Base-by-base conservation (phyloP, 2,113 vertebrate genomes). In the Ginglymostoma cirratum region DNA sequence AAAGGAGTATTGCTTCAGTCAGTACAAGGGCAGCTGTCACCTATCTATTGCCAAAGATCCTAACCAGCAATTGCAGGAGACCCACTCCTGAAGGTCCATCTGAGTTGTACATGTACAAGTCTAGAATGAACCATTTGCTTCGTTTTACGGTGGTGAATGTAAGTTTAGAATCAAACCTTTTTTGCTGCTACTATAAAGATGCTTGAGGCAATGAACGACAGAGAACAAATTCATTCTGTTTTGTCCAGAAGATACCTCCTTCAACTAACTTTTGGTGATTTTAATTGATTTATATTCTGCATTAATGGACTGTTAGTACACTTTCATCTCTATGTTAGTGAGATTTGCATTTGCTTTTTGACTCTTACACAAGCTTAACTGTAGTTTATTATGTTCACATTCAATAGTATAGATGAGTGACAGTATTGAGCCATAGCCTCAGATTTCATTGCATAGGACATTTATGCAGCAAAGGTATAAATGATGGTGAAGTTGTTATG, bases 121-220 rank as follows among this genome's bases (percentile, higher is more conserved):
- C 45, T 48, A 24, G 93, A 95, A 48, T 17, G 92, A 66, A 21
- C 23, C 45, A 69, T 24, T 27, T 95, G 24, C 45, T 70, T 42
- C 0, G 48, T 95, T 95, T 45, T 95, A 66, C 42, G 19, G 34
- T n/a, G 65, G 19, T 69, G 67, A 72, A 34, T 23, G 45, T 70
- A 69, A 70, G 48, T 67, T 95, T 72, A 42, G 93, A 95, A 95
- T 95, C 66, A 45, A 48, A 55, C 55, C 85, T 89, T 70, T 72
- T 94, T 14, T 69, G 65, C 24, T 61, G 93, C 93, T 42, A 48
- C 4, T 15, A 38, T 48, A 30, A 69, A 69, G 65, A 8, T 69
- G 65, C 0, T 69, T 6, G 38, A 94, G 45, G 12, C 3, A 12
- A 94, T 23, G 21, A 27, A 34, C 67, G 52, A 52, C 3, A 38